Base-by-base conservation (phyloP, 1,140 invertebrate genomes). In the Aradophagus sp. region DNA sequence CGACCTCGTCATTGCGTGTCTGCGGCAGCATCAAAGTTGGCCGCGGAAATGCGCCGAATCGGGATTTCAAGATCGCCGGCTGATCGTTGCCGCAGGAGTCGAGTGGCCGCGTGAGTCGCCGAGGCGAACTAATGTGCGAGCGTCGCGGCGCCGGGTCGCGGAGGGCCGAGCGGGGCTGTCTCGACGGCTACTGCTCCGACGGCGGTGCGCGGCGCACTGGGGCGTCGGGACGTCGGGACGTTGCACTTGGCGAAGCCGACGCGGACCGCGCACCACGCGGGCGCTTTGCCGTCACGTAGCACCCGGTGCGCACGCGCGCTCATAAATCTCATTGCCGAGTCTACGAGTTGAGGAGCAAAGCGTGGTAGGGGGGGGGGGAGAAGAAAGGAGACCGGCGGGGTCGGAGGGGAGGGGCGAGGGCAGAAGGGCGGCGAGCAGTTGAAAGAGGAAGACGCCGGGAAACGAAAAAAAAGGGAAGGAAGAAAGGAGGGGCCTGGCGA, bases 151-250 rank as follows among this genome's bases (percentile, higher is more conserved):
- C 52, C 42, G 10, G 27, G 32, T 5, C 59, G 41, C 14, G 7
- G 16, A 23, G 16, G 14, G 15, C 45, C n/a, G 26, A 36, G 12
- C 44, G 19, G 36, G 44, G 16, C 45, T 45, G 34, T 45, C 65
- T 61, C 44, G 50, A 47, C 61, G 59, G 65, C 68, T 52, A 20
- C 45, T 45, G 34, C 48, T 65, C 63, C 44, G 50, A 47, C 61
- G 59, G 65, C 68, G 67, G 76, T 74, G 69, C 74, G 67, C 68
- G 73, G 62, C 69, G 67, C 67, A 78, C 76, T 78, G 55, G 74
- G 65, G 69, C 62, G 52, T 58, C 42, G 47, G 47, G 63, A 45
- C 39, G 63, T 59, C 53, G 47, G 47, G 63, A 45, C 39, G 63
- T 59, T 47, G 63, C 41, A 34, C 47, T 68, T 5, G 38, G 17